Evolutionary conservation across 2,113 vertebrate genomes (phyloP).

Genomic region (Oncorhynchus clarkii): DNA sequence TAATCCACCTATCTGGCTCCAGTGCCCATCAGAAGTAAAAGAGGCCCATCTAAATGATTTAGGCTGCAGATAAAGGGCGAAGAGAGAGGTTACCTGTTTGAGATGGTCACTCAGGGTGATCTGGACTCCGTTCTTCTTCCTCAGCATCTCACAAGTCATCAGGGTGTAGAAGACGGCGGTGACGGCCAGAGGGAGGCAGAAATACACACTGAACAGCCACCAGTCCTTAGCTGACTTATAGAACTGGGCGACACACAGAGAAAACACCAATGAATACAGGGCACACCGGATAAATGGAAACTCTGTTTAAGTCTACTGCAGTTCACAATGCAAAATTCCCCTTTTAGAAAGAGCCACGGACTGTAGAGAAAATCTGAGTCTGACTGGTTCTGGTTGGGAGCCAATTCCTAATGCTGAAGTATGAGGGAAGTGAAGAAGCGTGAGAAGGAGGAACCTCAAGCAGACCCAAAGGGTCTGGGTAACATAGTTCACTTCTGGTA

Average conservation of each 20-base stretch:
- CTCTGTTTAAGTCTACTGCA: too few relatives aligned
- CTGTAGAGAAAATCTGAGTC: too few relatives aligned
- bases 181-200: constrained; percentile 90
- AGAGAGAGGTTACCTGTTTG: constrained; percentile 80
- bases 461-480: not conserved
- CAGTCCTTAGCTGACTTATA: constrained; percentile 92
- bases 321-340: too few relatives aligned
- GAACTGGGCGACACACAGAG: constrained; percentile 71
- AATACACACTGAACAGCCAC: constrained; percentile 97
- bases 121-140: constrained; percentile 92
- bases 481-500: not conserved
- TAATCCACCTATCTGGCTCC: not conserved
- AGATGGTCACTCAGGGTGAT: constrained; percentile 91
- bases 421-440: too few relatives aligned
- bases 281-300: not conserved
- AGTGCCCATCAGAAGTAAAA: not conserved
- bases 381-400: too few relatives aligned
- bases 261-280: not conserved
- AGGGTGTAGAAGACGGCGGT: constrained; percentile 94
- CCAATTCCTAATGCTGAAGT: too few relatives aligned
- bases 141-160: constrained; percentile 97
- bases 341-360: too few relatives aligned
- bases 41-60: too few relatives aligned
- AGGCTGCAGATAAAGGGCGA: too few relatives aligned
- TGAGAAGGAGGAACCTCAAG: not conserved